phyloP scores from a whole-genome alignment of 2,797 vertebrate species.

The Catharus ustulatus region DNA sequence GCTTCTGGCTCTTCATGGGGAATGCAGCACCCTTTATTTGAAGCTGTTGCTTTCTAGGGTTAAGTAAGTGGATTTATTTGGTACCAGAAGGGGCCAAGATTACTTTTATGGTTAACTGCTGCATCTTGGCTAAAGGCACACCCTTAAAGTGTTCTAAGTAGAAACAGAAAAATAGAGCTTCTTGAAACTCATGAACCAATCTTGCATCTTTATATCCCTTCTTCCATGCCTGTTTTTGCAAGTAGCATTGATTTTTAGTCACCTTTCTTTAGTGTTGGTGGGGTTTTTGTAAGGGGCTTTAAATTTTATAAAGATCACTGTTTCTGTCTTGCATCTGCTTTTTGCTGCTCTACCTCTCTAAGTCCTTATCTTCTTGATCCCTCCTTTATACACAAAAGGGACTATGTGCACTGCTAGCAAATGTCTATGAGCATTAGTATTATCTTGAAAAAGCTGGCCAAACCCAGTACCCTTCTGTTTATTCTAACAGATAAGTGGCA shows the following conservation, averaged over 20 bases:
- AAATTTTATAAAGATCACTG: background rate
- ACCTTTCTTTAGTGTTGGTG: background rate
- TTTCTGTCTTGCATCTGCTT: background rate
- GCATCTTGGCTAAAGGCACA: background rate
- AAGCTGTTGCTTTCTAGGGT: background rate
- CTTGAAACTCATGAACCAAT: background rate
- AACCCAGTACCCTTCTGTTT: background rate
- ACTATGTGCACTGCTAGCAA: background rate
- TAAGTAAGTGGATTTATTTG: background rate
- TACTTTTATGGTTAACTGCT: background rate
- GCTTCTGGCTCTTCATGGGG: background rate
- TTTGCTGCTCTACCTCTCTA: background rate
- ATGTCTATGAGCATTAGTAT: background rate
- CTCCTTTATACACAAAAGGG: accelerated
- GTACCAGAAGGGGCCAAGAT: background rate
- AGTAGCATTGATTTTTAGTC: background rate
- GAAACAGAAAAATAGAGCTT: background rate
- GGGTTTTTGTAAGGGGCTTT: background rate
- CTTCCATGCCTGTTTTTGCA: background rate
- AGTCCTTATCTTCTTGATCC: background rate
- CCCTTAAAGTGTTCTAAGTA: background rate
- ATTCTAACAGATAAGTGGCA: background rate
- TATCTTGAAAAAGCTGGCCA: background rate
- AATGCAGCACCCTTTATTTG: background rate
- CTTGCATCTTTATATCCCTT: background rate